Evolutionary conservation across 2,888 invertebrate genomes (phyloP), one percentile per base, ranked within the genome.

Genomic region (Lathronympha strigana): DNA sequence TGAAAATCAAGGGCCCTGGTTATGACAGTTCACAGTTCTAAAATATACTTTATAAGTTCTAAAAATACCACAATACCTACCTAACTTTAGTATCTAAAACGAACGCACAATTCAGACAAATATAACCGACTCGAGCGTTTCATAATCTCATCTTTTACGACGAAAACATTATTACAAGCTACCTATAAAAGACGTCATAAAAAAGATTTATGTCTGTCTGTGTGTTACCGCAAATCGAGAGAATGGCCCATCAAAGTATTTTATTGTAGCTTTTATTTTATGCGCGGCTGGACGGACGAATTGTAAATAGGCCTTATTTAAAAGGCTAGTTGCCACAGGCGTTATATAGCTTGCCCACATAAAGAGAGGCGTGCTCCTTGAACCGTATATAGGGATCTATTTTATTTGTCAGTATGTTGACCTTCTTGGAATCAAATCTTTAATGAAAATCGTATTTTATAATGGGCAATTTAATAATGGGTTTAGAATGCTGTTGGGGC

Each of bases 161-260:
- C 63, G 45, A 57, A 67, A 63, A 67, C 67, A 67, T 67, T 66
- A 67, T 67, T 67, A 63, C 63, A 67, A 67, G 58, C 60, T 62
- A 67, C 67, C 58, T 67, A 67, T 67, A 67, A 67, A 67, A 67
- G 63, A 47, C 53, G 67, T 67, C 63, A 67, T 67, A 67, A 67
- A 67, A 63, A 60, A 67, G 63, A 67, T 67, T 67, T 67, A 67
- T 63, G 31, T 67, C 63, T 60, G 67, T 63, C 67, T 67, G 58
- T 63, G 63, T 63, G 63, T 63, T 63, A 57, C 63, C 63, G 67
- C 67, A 60, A 63, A 67, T 67, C 63, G 67, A 60, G 67, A 63
- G 67, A 67, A 67, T 67, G 62, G 63, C 63, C 67, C 67, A 63
- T 67, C 67, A 63, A 63, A 60, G 63, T 54, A 60, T 67, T 67